Conservation (phyloP, 1,140 invertebrate genomes). For the Matsumurasca onukii region DNA sequence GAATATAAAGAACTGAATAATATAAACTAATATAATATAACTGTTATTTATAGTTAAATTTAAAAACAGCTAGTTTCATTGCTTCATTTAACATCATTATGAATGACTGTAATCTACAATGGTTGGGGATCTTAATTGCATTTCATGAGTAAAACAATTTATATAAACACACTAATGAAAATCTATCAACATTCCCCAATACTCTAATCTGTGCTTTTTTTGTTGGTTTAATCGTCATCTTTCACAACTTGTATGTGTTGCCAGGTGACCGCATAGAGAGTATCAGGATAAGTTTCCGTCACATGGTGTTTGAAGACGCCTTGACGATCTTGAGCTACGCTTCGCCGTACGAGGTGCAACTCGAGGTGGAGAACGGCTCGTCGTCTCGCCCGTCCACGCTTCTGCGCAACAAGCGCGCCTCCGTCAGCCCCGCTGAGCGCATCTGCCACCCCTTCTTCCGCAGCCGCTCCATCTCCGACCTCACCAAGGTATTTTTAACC, state of each 20-base stretch:
- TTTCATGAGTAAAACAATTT: too few species aligned
- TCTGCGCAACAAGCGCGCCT: slow-evolving; percentile 50
- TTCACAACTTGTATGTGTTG: neutral
- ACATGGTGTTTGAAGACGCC: slow-evolving; percentile 89
- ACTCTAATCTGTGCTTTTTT: too few species aligned
- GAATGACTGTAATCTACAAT: too few species aligned
- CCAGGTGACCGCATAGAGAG: slow-evolving; percentile 83
- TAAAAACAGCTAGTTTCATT: too few species aligned
- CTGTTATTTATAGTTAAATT: too few species aligned
- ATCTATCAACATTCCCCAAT: too few species aligned
- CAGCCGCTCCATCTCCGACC: slow-evolving; percentile 66
- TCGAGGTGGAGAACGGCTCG: slow-evolving; percentile 62
- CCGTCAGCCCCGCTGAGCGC: slow-evolving; percentile 52
- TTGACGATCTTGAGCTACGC: slow-evolving; percentile 86
- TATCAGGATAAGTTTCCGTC: slow-evolving; percentile 82
- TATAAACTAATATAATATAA: too few species aligned
- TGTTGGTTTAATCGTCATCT: too few species aligned
- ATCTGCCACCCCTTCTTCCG: slow-evolving; percentile 67
- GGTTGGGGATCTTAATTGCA: too few species aligned
- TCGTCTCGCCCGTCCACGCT: slow-evolving; percentile 54
- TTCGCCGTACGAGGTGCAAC: slow-evolving; percentile 83
- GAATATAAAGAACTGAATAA: too few species aligned
- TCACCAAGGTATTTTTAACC: slow-evolving; percentile 47
- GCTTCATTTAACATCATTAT: too few species aligned
- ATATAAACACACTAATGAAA: too few species aligned